A percentile compares a stretch with the other conserved stretches of the same genome.
Evolutionary conservation across 2,888 invertebrate genomes (phyloP).

Genomic region (Mongoloraphidia duomilia): DNA sequence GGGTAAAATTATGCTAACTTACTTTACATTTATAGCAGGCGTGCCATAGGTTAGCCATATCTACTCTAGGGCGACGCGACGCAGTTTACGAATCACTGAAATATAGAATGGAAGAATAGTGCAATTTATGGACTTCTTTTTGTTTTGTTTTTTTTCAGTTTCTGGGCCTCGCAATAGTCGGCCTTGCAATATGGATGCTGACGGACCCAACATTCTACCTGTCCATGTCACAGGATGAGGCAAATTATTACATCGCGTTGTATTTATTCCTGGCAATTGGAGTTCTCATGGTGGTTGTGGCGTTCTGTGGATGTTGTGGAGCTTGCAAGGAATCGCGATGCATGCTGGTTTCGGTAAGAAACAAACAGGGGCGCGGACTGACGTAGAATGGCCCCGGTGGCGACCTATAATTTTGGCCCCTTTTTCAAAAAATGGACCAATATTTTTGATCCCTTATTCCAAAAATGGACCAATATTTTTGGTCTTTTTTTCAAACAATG

Average conservation of each 20-base stretch:
- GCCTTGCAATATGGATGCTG: constrained; percentile 61
- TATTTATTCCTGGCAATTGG: constrained; percentile 61
- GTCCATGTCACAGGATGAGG: constrained; percentile 47
- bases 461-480: too few species aligned
- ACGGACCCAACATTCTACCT: constrained; percentile 60
- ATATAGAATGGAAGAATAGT: neutral
- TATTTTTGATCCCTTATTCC: too few species aligned
- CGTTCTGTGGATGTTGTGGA: constrained; percentile 73
- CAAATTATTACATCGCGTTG: constrained; percentile 50
- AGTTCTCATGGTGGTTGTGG: constrained; percentile 54
- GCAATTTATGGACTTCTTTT: neutral
- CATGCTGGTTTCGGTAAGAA: constrained; percentile 55
- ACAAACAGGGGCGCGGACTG: too few species aligned
- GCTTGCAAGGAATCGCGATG: constrained; percentile 65
- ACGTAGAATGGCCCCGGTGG: too few species aligned
- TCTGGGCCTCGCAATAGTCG: constrained; percentile 52
- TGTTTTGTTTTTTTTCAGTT: constrained; percentile 42
- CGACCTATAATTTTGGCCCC: too few species aligned
- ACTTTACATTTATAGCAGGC: too few species aligned
- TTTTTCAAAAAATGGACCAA: too few species aligned
- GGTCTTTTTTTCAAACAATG: too few species aligned
- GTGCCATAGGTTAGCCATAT: too few species aligned
- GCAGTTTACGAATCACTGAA: too few species aligned
- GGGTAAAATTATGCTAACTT: too few species aligned
- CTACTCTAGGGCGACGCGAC: too few species aligned